phyloP scores from a whole-genome alignment of 2,113 vertebrate genomes.

The Bos indicus region DNA sequence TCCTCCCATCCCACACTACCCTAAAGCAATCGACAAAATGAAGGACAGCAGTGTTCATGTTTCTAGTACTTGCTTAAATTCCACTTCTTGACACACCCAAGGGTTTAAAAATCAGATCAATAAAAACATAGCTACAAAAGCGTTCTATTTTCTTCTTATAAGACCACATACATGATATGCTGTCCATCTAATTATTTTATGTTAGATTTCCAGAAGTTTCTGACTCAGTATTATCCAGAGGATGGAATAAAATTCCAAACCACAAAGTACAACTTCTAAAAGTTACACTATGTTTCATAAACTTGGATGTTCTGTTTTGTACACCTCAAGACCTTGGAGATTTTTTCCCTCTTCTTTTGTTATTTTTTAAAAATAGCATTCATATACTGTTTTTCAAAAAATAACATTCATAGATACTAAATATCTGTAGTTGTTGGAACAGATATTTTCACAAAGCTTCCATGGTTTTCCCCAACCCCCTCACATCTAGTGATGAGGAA shows the following conservation, averaged over 20 bases:
- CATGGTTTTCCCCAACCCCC: too few species aligned
- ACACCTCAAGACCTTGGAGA: background rate
- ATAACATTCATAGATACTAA: background rate
- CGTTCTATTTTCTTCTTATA: background rate
- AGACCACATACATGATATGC: background rate
- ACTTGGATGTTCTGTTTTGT: constrained; percentile 26
- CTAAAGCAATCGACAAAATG: constrained; percentile 57
- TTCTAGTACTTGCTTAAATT: background rate
- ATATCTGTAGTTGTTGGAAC: background rate
- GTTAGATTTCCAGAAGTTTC: constrained; percentile 40
- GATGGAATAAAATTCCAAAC: background rate
- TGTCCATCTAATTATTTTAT: constrained; percentile 43
- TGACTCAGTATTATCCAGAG: constrained; percentile 34
- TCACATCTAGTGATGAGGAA: background rate
- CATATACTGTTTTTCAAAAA: background rate
- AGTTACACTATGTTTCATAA: constrained; percentile 25
- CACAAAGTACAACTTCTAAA: constrained; percentile 8
- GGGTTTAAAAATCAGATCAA: constrained; percentile 47
- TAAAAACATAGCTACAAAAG: background rate
- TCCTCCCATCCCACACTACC: constrained; percentile 65
- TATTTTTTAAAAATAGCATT: background rate
- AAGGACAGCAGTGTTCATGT: background rate
- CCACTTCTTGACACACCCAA: background rate
- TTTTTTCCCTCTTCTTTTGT: background rate
- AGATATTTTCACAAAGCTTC: background rate